Conservation (phyloP, 1,140 invertebrate species). For the Dreissena polymorpha region DNA sequence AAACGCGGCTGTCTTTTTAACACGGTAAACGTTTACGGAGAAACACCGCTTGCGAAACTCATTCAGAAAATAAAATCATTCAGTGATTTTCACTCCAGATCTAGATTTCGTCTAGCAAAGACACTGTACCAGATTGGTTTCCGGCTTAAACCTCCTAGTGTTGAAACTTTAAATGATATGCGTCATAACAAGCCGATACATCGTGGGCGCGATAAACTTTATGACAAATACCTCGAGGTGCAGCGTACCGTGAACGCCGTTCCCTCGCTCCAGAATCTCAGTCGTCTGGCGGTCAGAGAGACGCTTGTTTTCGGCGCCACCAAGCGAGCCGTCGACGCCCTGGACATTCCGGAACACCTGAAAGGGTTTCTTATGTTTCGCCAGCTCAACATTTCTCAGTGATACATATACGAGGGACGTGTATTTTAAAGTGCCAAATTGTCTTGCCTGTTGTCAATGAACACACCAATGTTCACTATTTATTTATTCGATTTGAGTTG, state of each 20-base stretch:
- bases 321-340: slow-evolving; percentile 18
- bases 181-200: neutral
- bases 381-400: slow-evolving; percentile 7
- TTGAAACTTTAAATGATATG: neutral
- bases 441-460: too few species aligned
- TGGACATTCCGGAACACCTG: slow-evolving; percentile 55
- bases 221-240: slow-evolving; percentile 51
- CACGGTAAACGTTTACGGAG: slow-evolving; percentile 55
- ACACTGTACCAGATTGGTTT: slow-evolving; percentile 62
- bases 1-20: slow-evolving; percentile 63
- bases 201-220: slow-evolving; percentile 54
- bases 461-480: too few species aligned
- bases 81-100: slow-evolving; percentile 62
- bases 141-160: slow-evolving; percentile 14
- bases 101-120: slow-evolving; percentile 60
- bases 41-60: slow-evolving; percentile 67
- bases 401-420: too few species aligned
- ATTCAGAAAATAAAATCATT: slow-evolving; percentile 56
- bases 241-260: slow-evolving; percentile 1
- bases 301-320: neutral
- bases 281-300: slow-evolving; percentile 50
- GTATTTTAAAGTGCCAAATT: too few species aligned
- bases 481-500: too few species aligned
- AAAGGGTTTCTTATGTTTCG: slow-evolving; percentile 54
- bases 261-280: slow-evolving; percentile 53